phyloP scores from a whole-genome alignment of 2,113 vertebrate genomes.

The Patagioenas fasciata region DNA sequence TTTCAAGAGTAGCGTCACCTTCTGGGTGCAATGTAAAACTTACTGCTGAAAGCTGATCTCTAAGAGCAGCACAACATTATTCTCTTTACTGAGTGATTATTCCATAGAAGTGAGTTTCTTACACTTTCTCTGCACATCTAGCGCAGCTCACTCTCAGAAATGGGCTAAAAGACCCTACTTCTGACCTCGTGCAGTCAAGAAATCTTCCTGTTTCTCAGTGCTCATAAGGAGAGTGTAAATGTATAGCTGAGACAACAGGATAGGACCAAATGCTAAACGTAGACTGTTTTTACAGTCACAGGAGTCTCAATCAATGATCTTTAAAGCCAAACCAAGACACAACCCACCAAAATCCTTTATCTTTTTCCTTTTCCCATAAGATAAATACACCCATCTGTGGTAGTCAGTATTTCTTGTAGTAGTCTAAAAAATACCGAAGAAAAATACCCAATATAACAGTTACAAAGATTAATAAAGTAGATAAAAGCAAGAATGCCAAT shows the following conservation, averaged over 20 bases:
- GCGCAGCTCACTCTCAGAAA: not conserved
- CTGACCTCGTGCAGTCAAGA: not conserved
- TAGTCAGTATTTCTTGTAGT: not conserved
- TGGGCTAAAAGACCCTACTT: not conserved
- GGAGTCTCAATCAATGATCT: too few species aligned
- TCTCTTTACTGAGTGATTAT: not conserved
- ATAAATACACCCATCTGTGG: not conserved
- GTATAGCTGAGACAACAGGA: not conserved
- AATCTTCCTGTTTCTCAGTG: not conserved
- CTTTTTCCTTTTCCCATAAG: not conserved
- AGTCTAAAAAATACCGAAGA: too few species aligned
- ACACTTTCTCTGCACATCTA: not conserved
- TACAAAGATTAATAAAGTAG: not conserved
- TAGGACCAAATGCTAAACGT: not conserved
- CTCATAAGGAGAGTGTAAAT: not conserved
- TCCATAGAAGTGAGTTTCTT: not conserved
- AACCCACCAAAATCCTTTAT: not conserved
- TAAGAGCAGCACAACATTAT: not conserved
- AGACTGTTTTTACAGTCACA: not conserved
- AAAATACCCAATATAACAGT: not conserved
- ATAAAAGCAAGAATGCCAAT: not conserved
- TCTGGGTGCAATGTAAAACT: not conserved
- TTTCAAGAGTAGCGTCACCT: not conserved
- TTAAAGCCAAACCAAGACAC: too few species aligned
- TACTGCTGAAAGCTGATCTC: not conserved